phyloP scores from a whole-genome alignment of 2,888 invertebrate species.

The Diachrysia chrysitis region DNA sequence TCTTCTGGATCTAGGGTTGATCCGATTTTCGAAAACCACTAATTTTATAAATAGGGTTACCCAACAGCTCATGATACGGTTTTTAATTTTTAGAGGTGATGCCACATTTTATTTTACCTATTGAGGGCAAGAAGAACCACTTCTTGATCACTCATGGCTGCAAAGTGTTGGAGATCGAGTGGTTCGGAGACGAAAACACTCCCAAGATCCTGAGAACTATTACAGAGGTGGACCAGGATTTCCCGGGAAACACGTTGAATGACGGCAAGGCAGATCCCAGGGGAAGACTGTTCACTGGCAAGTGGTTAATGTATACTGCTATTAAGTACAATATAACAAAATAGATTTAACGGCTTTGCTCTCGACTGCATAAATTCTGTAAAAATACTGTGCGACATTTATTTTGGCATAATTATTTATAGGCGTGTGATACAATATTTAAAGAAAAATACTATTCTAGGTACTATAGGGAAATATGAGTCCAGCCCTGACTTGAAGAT shows the following conservation, averaged over 20 bases:
- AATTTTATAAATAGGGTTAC: neutral
- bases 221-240: slow-evolving; percentile 89
- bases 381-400: no score
- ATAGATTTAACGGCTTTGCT: neutral
- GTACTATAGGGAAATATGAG: neutral
- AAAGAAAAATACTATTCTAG: slow-evolving; percentile 64
- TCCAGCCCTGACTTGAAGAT: neutral
- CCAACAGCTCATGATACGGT: no score
- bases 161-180: slow-evolving; percentile 89
- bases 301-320: slow-evolving; percentile 29
- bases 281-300: slow-evolving; percentile 93
- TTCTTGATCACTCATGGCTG: slow-evolving; percentile 91
- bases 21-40: no score
- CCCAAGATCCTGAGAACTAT: slow-evolving; percentile 75
- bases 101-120: slow-evolving; percentile 90
- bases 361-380: no score
- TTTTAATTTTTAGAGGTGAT: slow-evolving; percentile 73
- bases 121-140: slow-evolving; percentile 89
- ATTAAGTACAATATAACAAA: slow-evolving; percentile 35
- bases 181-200: slow-evolving; percentile 89
- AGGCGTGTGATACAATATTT: no score
- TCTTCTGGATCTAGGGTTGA: no score
- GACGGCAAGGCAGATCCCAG: slow-evolving; percentile 94
- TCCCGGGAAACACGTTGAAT: slow-evolving; percentile 91
- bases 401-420: no score